Evolutionary conservation across 1,140 invertebrate species (phyloP), one percentile per base, ranked within the genome.

Genomic region (Drosophila kohkoa): DNA sequence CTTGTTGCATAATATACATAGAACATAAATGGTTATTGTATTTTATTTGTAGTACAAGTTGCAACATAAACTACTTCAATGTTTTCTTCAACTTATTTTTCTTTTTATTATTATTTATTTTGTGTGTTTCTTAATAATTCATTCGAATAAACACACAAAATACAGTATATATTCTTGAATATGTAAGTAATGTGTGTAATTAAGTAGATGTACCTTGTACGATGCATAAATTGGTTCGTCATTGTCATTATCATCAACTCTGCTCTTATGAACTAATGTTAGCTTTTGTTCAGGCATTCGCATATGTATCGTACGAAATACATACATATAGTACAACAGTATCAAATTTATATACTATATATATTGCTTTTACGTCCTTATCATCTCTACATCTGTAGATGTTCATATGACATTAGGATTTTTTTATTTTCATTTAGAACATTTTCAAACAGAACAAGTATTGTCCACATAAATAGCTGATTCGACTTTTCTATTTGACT

Each of bases 391-490:
- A 52, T 55, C 6, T 55, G 6, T 38, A 28, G 5, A 30, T 52
- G n/a, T 13, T n/a, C 25, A 25, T 49, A 49, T 52, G 25, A 49
- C 16, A 43, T 13, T 43, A 6, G 70, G 63, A 41, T 67, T 57
- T 62, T 38, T 64, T 63, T 57, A 67, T 65, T 46, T 68, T 66
- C 7, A 38, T 48, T 59, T n/a, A 38, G 60, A 66, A 32, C 48
- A 62, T 59, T 57, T 49, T 55, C 65, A 79, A 69, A 75, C 66
- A 64, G 45, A 80, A 72, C 55, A 72, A 62, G 79, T 46, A 88
- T 88, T 87, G 73, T 87, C 60, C 83, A 76, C 79, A 82, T 77
- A 77, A 54, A 58, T 58, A 60, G 48, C 52, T 69, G 59, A 67
- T 57, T 75, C 68, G 45, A 48, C 43, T 28, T 25, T 28, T n/a